phyloP scores from a whole-genome alignment of 2,113 vertebrate species.

The Tringa solitaria region DNA sequence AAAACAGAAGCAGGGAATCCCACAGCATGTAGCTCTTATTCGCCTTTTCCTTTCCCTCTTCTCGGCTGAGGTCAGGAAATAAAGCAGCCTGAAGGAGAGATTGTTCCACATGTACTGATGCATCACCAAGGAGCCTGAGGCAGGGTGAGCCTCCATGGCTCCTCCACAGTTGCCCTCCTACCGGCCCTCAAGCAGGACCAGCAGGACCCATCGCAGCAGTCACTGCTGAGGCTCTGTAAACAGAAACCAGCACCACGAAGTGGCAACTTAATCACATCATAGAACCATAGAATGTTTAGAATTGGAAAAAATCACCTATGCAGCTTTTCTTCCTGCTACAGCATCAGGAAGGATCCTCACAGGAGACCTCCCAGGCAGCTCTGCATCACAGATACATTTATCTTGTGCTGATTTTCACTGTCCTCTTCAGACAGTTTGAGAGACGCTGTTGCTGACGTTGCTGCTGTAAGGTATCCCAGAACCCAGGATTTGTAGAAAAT shows the following conservation, averaged over 20 bases:
- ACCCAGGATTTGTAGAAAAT: neutral
- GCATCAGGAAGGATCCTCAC: neutral
- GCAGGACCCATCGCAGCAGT: rapidly evolving
- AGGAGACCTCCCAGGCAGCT: neutral
- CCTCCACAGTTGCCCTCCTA: rapidly evolving
- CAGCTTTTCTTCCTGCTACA: neutral
- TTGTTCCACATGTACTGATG: rapidly evolving
- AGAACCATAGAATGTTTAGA: neutral
- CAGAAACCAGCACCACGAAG: neutral
- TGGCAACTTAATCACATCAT: neutral
- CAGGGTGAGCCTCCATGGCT: rapidly evolving
- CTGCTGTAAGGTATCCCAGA: neutral
- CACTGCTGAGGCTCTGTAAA: neutral
- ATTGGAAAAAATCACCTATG: neutral
- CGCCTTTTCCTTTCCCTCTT: neutral
- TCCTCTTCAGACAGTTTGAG: neutral
- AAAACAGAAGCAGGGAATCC: conserved; percentile 7
- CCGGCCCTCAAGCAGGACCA: rapidly evolving
- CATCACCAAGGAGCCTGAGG: neutral
- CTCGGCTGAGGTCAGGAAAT: neutral
- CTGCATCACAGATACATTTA: neutral
- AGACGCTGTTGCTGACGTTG: neutral
- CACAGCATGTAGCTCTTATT: neutral
- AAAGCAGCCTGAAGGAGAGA: neutral
- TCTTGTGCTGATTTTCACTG: neutral